Conservation (phyloP, 2,888 invertebrate genomes). For the Drosophila trichaetosa region DNA sequence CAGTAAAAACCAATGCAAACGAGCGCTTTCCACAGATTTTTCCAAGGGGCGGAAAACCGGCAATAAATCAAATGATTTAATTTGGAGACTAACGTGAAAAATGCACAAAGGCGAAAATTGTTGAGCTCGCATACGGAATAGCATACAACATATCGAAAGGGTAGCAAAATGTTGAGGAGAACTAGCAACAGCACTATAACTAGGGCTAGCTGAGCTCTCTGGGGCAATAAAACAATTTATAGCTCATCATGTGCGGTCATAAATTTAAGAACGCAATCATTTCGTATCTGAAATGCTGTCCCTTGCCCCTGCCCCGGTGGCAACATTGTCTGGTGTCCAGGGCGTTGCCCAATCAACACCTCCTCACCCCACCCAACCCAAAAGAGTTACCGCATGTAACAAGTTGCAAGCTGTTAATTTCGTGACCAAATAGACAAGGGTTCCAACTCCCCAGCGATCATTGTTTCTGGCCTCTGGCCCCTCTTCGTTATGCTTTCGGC, state of each 20-base stretch:
- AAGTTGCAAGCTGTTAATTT: conserved; percentile 74
- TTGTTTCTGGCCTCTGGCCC: conserved; percentile 35
- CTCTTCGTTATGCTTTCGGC: not conserved
- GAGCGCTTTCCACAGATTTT: conserved; percentile 43
- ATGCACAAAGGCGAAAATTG: conserved; percentile 64
- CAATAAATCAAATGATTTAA: conserved; percentile 81
- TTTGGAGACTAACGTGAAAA: conserved; percentile 62
- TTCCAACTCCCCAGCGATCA: conserved; percentile 45
- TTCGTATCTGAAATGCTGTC: conserved; percentile 25
- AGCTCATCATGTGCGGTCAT: conserved; percentile 80
- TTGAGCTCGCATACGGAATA: conserved; percentile 64
- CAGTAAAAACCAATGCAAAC: conserved; percentile 25
- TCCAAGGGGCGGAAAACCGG: conserved; percentile 40
- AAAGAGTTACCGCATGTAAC: conserved; percentile 55
- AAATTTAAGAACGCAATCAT: conserved; percentile 74
- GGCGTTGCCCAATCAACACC: conserved; percentile 82
- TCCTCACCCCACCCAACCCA: conserved; percentile 42
- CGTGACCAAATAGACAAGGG: conserved; percentile 55
- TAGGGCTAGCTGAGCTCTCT: conserved; percentile 40
- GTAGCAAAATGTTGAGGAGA: conserved; percentile 28
- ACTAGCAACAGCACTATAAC: not conserved
- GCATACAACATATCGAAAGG: conserved; percentile 32
- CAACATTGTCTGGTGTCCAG: conserved; percentile 56
- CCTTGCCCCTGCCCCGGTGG: conserved; percentile 5
- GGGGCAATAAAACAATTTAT: conserved; percentile 78